Base-by-base conservation (phyloP, 2,888 invertebrate species). In the Bombyx huttoni region DNA sequence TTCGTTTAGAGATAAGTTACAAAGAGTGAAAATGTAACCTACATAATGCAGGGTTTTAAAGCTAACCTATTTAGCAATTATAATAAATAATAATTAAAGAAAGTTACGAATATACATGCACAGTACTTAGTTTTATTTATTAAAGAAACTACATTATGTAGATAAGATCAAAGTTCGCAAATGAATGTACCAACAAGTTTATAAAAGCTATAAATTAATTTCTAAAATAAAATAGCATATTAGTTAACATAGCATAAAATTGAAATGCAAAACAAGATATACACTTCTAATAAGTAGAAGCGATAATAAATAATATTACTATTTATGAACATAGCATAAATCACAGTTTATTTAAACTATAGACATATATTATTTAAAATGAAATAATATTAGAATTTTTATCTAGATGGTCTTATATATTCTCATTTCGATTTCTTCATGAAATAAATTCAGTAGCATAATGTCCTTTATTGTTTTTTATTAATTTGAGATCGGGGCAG, bases 401-500 rank as follows among this genome's bases (percentile, higher is more conserved):
- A 5, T 24, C 1, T 0, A 24, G 24, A 24, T 24, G 24, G 24
- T 24, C 24, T 24, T 24, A 24, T 5, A 24, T 3, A 24, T 24
- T 24, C 5, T 24, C 24, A 24, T 24, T 24, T 24, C 5, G 24
- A 24, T 40, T 40, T 40, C 7, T 12, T 40, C 9, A 10, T 10
- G 40, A 40, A 40, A 40, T 40, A 12, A 12, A 49, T 13, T 47
- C 52, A 52, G 51, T 54, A 53, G 40, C 51, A 51, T 46, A 53
- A 47, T 35, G 35, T 9, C 87, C 89, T 72, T 85, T 84, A 47
- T 65, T 61, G 63, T 88, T 88, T 70, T 77, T 72, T 49, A 85
- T 68, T 50, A 65, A 54, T 45, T 56, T 58, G 34, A 87, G 68
- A 59, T 63, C 70, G 46, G 78, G 88, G 72, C 78, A 81, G 48